These are phyloP conservation scores for Eueremaeus valkanovi DNA, from an alignment of 2,888 invertebrate species.

Conservation along the genomic window DNA sequence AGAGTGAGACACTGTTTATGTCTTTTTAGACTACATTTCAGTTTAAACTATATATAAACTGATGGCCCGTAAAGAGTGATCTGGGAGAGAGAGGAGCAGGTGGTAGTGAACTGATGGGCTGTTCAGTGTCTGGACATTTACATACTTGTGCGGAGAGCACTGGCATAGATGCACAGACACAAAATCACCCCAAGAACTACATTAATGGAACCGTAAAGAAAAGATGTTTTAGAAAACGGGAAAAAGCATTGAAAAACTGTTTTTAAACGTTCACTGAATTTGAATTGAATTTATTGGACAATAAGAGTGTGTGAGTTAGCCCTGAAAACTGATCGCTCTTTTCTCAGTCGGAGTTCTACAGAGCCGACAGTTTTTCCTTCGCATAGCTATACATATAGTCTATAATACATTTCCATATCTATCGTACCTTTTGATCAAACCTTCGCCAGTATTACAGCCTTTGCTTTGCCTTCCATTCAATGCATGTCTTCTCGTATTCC, in stretches of 20 bases:
- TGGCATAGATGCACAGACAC: not conserved
- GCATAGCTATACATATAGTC: not conserved
- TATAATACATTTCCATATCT: not conserved
- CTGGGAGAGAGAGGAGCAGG: conserved; percentile 15
- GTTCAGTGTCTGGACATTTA: not conserved
- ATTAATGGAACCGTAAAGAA: not conserved
- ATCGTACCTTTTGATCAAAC: not conserved
- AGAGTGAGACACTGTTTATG: not conserved
- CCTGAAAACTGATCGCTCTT: not conserved
- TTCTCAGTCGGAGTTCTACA: not conserved
- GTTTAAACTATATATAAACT: conserved; percentile 1
- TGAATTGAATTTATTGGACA: conserved; percentile 2
- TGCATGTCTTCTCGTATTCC: conserved; percentile 11
- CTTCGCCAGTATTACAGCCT: not conserved
- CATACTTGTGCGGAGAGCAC: no score
- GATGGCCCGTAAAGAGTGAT: conserved; percentile 1
- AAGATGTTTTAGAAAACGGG: not conserved
- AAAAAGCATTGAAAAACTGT: not conserved
- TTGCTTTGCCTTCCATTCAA: not conserved
- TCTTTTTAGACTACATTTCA: not conserved
- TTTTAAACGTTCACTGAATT: conserved; percentile 1
- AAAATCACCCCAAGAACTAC: not conserved
- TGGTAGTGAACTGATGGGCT: not conserved
- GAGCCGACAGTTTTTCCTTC: not conserved
- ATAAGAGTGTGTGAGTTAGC: not conserved